Percentiles rank a stretch among this genome's conserved stretches.
Evolutionary conservation across 2,797 vertebrate genomes (phyloP).

Genomic region (Odontamblyopus rebecca): DNA sequence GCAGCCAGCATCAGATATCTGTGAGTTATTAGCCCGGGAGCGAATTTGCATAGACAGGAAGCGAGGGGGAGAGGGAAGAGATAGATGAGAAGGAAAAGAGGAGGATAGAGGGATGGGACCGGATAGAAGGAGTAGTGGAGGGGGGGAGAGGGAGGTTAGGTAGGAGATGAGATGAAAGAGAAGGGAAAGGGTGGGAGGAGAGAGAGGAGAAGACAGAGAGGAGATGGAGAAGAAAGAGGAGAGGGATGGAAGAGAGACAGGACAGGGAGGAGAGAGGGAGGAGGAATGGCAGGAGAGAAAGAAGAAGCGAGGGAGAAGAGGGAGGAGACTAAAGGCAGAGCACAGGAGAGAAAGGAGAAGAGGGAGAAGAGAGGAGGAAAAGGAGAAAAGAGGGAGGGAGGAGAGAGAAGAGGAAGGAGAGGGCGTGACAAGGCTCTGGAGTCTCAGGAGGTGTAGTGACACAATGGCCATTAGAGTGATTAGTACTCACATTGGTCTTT

Average conservation of each 20-base stretch:
- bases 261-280: too few relatives aligned
- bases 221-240: conserved; percentile 13
- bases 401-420: conserved; percentile 8
- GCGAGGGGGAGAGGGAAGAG: conserved; percentile 3
- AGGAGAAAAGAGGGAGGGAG: conserved; percentile 20
- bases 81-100: too few relatives aligned
- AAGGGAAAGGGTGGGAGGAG: too few relatives aligned
- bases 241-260: background rate
- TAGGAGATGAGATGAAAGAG: too few relatives aligned
- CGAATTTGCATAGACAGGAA: conserved; percentile 63
- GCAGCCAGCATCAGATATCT: conserved; percentile 18
- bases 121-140: too few relatives aligned
- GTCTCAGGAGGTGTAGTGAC: conserved; percentile 54
- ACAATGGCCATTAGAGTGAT: conserved; percentile 58
- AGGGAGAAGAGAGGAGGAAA: too few relatives aligned
- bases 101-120: too few relatives aligned
- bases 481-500: conserved; percentile 59
- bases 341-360: background rate
- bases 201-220: conserved; percentile 9
- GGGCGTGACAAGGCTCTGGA: conserved; percentile 50
- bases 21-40: conserved; percentile 46
- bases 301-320: conserved; percentile 18
- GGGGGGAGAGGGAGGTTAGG: too few relatives aligned
- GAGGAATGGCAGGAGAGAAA: too few relatives aligned
- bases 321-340: background rate